Conservation (phyloP, 2,888 invertebrate genomes). For the Terebella lapidaria region DNA sequence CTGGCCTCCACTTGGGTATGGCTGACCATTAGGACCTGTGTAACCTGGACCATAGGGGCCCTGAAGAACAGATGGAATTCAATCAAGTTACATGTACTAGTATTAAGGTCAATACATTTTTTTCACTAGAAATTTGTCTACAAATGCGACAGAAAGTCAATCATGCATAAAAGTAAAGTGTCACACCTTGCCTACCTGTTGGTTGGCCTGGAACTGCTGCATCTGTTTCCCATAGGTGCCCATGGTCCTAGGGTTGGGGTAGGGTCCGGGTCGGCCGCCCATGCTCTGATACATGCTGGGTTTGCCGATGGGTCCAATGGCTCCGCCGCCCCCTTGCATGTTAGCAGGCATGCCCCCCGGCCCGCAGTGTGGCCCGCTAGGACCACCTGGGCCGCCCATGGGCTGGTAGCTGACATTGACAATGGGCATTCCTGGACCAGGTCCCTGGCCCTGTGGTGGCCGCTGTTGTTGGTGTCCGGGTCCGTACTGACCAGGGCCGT, state of each 20-base stretch:
- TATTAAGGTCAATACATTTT: too few relatives aligned
- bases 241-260: not conserved
- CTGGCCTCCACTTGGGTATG: conserved; percentile 15
- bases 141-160: too few relatives aligned
- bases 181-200: not conserved
- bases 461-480: not conserved
- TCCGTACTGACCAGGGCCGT: not conserved
- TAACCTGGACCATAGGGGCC: too few relatives aligned
- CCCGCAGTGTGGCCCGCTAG: not conserved
- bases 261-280: not conserved
- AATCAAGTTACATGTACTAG: too few relatives aligned
- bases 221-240: not conserved
- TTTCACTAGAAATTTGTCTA: too few relatives aligned
- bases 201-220: not conserved
- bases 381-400: not conserved
- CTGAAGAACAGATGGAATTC: too few relatives aligned
- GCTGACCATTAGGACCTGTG: not conserved
- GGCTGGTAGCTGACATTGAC: too few relatives aligned
- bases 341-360: not conserved
- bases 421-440: not conserved
- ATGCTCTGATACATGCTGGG: not conserved
- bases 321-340: too few relatives aligned
- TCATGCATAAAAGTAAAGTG: too few relatives aligned
- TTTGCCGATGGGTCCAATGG: not conserved
- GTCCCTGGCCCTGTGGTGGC: not conserved